Percentiles rank a stretch among this genome's conserved stretches.
phyloP scores from a whole-genome alignment of 2,888 invertebrate species.

The Crossocerus cetratus region DNA sequence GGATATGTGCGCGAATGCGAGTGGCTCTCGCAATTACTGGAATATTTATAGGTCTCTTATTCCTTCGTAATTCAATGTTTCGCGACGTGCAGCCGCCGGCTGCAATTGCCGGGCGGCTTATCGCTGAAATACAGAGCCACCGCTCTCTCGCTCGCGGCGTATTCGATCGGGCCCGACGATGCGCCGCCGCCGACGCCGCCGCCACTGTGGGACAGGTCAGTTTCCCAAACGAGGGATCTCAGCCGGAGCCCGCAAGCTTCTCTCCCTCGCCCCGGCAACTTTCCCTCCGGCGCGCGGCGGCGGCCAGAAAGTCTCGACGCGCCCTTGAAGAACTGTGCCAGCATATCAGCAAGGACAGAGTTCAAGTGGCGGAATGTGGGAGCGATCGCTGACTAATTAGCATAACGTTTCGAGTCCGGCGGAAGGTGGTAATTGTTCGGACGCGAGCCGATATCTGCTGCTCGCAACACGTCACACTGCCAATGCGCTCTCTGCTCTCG shows the following conservation, averaged over 20 bases:
- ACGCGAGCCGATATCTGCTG: conserved; percentile 70
- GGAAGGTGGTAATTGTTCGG: conserved; percentile 69
- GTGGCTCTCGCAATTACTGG: neutral
- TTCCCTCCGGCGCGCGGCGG: too few species aligned
- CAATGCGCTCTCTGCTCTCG: conserved; percentile 40
- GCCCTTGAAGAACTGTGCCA: too few species aligned
- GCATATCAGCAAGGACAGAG: too few species aligned
- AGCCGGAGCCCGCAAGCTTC: too few species aligned
- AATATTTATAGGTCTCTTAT: conserved; percentile 6
- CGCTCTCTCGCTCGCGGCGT: neutral
- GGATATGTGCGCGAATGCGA: neutral
- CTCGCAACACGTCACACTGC: conserved; percentile 59
- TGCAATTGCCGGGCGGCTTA: conserved; percentile 1
- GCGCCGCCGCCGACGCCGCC: neutral
- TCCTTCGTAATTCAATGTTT: conserved; percentile 6
- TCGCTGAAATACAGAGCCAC: neutral
- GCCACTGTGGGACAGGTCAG: neutral
- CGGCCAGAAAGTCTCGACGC: too few species aligned
- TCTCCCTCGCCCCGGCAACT: too few species aligned
- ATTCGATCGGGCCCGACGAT: neutral
- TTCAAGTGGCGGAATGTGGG: neutral
- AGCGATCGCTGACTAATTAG: conserved; percentile 56
- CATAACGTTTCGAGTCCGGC: conserved; percentile 63
- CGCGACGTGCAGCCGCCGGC: neutral
- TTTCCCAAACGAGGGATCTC: neutral